Evolutionary conservation across 2,113 vertebrate genomes (phyloP), one percentile per base, ranked within the genome.

Genomic region (Myotis yumanensis): DNA sequence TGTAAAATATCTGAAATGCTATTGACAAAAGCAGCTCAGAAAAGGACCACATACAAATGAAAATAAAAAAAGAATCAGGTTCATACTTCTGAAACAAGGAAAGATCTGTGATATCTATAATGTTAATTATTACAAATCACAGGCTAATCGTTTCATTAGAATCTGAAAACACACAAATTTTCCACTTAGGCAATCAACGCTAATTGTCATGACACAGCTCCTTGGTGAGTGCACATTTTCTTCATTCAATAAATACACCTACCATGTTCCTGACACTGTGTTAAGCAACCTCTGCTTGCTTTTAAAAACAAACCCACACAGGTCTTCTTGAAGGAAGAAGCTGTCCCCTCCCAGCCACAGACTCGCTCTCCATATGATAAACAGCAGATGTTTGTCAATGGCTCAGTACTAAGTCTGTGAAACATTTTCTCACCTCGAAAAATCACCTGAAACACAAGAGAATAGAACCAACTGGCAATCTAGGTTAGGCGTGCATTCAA

Each of bases 361-460:
- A 43, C 77, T 68, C 20, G n/a, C 51, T 86, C 43, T 81, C 40
- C 59, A 46, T 52, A 8, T 62, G 81, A 87, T 30, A 43, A 59
- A 71, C 6, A 86, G 82, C 80, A 87, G 72, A 7, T 48, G 90
- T 59, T n/a, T 72, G 18, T 48, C 83, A 88, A 28, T 25, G 57
- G 68, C 48, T 72, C 30, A 88, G 84, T 46, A 54, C 40, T n/a
- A 62, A 92, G n/a, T 18, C 90, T 62, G 15, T 48, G n/a, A 93
- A 94, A 71, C 57, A 59, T 46, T 80, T 92, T 92, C 77, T 96
- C 84, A 89, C 68, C 64, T 91, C 54, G 72, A 68, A 83, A 94
- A 94, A 37, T 86, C 81, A 83, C 5, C 11, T 68, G 40, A 89
- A 88, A 69, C 54, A 62, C 52, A 66, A 28, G 59, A 93, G 22